Conservation (phyloP, 2,797 vertebrate species). For the Anolis apletophallus region DNA sequence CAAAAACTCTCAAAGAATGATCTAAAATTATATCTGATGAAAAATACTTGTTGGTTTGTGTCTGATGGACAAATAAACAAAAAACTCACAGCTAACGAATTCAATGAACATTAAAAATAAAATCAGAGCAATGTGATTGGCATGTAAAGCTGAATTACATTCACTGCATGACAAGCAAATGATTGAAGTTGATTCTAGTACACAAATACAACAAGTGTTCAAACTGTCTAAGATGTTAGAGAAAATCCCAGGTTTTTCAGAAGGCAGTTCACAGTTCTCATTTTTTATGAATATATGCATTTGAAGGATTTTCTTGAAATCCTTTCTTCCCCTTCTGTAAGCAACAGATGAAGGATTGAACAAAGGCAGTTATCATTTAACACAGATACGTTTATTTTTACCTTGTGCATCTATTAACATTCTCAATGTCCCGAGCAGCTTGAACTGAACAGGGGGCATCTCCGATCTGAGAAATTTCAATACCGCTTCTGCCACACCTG, state of each 20-base stretch:
- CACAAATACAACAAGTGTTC: conserved; percentile 50
- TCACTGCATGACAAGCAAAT: conserved; percentile 2
- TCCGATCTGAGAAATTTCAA: conserved; percentile 96
- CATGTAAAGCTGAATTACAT: conserved; percentile 28
- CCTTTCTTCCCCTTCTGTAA: conserved; percentile 48
- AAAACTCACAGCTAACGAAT: conserved; percentile 21
- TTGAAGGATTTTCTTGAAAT: conserved; percentile 48
- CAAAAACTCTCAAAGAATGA: no score
- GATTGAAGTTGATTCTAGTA: conserved; percentile 7
- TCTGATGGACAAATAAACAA: conserved; percentile 12
- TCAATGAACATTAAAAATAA: conserved; percentile 12
- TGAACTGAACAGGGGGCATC: conserved; percentile 99
- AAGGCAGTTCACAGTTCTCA: conserved; percentile 36
- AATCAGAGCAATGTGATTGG: conserved; percentile 41
- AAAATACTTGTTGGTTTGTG: no score
- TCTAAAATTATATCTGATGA: no score
- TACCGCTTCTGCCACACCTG: conserved; percentile 93
- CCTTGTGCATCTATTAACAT: conserved; percentile 99
- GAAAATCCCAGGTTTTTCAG: conserved; percentile 39
- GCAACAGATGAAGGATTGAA: conserved; percentile 52
- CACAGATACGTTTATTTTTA: conserved; percentile 76
- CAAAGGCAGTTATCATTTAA: conserved; percentile 60
- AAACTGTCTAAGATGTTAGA: conserved; percentile 29
- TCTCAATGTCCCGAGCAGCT: conserved; percentile 94
- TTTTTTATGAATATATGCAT: conserved; percentile 52